A percentile compares a stretch with the other conserved stretches of the same genome.
These are phyloP conservation scores for Baryphthengus martii DNA, from an alignment of 2,113 vertebrate species.

Conservation along the genomic window DNA sequence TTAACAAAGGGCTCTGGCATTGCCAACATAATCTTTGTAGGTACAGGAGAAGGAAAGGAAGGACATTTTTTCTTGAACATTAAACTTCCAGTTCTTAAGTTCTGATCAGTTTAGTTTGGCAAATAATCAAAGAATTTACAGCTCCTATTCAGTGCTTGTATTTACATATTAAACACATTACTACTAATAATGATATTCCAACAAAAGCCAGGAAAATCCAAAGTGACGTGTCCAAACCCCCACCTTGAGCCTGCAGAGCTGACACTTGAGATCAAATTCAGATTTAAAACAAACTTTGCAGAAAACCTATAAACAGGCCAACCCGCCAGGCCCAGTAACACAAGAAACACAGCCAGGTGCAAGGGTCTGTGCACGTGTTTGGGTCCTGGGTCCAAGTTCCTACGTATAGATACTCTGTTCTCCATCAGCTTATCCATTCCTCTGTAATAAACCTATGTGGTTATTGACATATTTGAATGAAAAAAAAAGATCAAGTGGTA, in stretches of 20 bases:
- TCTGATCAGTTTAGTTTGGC: not conserved
- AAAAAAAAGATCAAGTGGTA: not conserved
- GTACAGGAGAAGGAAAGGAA: not conserved
- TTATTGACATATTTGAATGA: not conserved
- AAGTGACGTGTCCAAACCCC: fast-evolving
- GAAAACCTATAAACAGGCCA: not conserved
- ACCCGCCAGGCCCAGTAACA: fast-evolving
- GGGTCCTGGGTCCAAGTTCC: not conserved
- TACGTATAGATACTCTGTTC: fast-evolving
- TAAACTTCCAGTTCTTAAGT: not conserved
- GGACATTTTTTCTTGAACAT: not conserved
- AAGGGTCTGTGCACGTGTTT: not conserved
- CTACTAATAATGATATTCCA: fast-evolving
- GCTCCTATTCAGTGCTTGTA: not conserved
- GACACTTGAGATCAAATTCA: not conserved
- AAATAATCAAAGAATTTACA: not conserved
- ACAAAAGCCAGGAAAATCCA: not conserved
- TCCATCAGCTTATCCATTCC: not conserved
- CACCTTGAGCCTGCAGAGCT: too few relatives aligned
- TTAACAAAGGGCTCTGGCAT: not conserved
- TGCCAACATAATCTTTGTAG: not conserved
- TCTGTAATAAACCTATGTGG: not conserved
- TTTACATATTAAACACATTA: not conserved
- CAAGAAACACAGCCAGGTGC: not conserved
- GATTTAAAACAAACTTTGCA: not conserved